Evolutionary conservation across 2,797 vertebrate genomes (phyloP).

Genomic region (Sciurus vulgaris): DNA sequence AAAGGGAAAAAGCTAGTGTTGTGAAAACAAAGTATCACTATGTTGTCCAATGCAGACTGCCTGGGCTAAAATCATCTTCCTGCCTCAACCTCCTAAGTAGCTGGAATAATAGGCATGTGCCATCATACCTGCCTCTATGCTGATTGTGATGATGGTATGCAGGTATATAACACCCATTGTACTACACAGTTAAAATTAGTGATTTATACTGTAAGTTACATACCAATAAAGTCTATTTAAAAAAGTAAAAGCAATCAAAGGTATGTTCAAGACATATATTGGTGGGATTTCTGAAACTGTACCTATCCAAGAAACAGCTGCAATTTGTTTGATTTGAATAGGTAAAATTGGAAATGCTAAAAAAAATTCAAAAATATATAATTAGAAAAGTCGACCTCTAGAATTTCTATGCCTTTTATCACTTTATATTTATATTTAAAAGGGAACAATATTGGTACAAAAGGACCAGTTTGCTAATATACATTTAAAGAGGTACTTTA

Average conservation of each 20-base stretch:
- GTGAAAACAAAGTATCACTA: neutral
- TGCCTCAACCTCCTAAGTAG: neutral
- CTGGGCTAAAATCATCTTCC: neutral
- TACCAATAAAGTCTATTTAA: neutral
- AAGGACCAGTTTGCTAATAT: neutral
- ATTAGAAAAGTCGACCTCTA: neutral
- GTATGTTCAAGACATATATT: neutral
- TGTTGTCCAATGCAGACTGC: neutral
- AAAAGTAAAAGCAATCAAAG: slow-evolving; percentile 52
- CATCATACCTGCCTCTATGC: no score
- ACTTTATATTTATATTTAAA: neutral
- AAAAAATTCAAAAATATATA: neutral
- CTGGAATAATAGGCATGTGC: neutral
- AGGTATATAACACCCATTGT: neutral
- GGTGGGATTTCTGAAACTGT: neutral
- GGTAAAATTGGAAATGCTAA: neutral
- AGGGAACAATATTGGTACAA: neutral
- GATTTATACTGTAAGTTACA: neutral
- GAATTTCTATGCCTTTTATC: neutral
- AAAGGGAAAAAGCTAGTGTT: slow-evolving; percentile 9
- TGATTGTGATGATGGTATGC: neutral
- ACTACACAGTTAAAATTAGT: neutral
- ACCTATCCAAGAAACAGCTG: neutral
- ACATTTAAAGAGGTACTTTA: slow-evolving; percentile 35
- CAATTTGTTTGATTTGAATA: slow-evolving; percentile 23